phyloP scores from a whole-genome alignment of 2,797 vertebrate genomes.

The Gymnoscopelus braueri region DNA sequence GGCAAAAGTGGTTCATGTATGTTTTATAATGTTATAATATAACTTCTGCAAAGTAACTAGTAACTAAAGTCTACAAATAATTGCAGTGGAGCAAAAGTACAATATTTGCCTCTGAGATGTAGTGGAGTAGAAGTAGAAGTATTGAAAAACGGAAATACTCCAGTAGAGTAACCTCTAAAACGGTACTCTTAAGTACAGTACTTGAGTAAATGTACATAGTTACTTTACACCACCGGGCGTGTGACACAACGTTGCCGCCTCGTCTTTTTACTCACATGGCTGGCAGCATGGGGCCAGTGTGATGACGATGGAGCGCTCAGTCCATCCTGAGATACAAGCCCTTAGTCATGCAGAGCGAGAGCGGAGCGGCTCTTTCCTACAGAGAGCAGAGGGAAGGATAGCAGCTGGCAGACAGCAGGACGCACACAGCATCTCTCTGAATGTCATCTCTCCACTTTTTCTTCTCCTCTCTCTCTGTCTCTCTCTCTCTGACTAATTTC shows the following conservation, averaged over 20 bases:
- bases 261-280: constrained; percentile 72
- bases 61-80: too few relatives aligned
- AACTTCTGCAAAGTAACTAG: too few relatives aligned
- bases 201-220: too few relatives aligned
- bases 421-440: constrained; percentile 57
- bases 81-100: too few relatives aligned
- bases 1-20: too few relatives aligned
- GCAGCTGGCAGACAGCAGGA: constrained; percentile 67
- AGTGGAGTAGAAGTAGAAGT: too few relatives aligned
- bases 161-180: too few relatives aligned
- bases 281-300: constrained; percentile 45
- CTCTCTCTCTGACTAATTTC: constrained; percentile 9
- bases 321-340: constrained; percentile 43
- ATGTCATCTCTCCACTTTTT: constrained; percentile 37
- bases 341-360: constrained; percentile 59
- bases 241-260: constrained; percentile 47
- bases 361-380: constrained; percentile 47
- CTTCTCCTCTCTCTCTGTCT: neutral
- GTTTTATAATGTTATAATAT: too few relatives aligned
- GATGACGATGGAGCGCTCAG: neutral
- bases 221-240: constrained; percentile 48
- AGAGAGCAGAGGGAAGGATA: constrained; percentile 52
- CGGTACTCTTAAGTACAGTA: too few relatives aligned
- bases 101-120: too few relatives aligned
- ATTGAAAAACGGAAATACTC: too few relatives aligned